Percentiles rank a stretch among this genome's conserved stretches.
Evolutionary conservation across 2,888 invertebrate species (phyloP).

Genomic region (Tipula helvola): DNA sequence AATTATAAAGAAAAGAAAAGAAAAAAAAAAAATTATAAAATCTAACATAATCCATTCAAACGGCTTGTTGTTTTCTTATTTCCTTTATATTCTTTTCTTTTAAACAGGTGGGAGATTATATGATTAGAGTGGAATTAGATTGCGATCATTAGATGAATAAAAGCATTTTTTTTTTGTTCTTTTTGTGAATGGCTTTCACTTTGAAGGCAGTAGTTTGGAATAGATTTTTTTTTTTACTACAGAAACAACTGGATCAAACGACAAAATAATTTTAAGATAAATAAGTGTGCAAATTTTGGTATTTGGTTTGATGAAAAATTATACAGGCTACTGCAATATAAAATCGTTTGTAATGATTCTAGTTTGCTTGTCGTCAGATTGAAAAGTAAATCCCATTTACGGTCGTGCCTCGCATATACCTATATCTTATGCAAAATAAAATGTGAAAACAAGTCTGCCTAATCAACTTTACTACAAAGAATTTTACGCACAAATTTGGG

Average conservation of each 20-base stretch:
- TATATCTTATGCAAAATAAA: too few relatives aligned
- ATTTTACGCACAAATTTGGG: too few relatives aligned
- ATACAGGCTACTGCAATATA: too few relatives aligned
- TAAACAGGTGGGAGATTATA: background rate
- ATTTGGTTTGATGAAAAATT: background rate
- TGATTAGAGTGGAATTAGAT: background rate
- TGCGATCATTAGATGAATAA: background rate
- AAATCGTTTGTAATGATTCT: too few relatives aligned
- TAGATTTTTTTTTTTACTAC: background rate
- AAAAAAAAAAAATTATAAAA: background rate
- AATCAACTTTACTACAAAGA: too few relatives aligned
- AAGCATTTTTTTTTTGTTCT: background rate
- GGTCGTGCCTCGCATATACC: too few relatives aligned
- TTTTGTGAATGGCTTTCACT: background rate
- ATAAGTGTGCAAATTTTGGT: background rate
- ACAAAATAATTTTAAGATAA: background rate
- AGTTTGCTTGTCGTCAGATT: too few relatives aligned
- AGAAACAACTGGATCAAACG: background rate
- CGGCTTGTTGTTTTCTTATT: background rate
- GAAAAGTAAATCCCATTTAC: too few relatives aligned
- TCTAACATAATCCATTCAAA: background rate
- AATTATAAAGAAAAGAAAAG: background rate
- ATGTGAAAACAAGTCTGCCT: too few relatives aligned
- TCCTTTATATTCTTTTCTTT: background rate
- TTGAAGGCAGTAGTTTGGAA: background rate